Percentiles rank a stretch among this genome's conserved stretches.
Conservation (phyloP, 2,113 vertebrate genomes). For the Sarotherodon lohbergeri region DNA sequence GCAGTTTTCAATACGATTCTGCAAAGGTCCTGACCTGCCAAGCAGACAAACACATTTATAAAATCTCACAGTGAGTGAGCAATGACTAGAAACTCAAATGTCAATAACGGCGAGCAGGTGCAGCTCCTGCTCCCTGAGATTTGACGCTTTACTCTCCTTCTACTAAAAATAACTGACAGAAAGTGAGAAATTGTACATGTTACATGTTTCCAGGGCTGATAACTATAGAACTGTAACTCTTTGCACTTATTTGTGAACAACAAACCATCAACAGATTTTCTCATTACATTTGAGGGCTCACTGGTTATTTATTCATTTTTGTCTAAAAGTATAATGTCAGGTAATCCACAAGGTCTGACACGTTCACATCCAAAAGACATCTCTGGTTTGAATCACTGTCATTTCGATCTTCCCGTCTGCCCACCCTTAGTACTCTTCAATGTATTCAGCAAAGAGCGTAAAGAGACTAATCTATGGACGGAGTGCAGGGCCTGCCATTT, state of each 20-base stretch:
- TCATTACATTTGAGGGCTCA: not conserved
- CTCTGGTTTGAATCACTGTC: conserved; percentile 1
- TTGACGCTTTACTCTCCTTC: not conserved
- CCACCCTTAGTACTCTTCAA: not conserved
- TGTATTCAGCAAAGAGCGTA: not conserved
- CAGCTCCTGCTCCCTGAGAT: not conserved
- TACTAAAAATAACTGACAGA: not conserved
- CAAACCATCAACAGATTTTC: not conserved
- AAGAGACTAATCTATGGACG: conserved; percentile 13
- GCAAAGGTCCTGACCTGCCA: not conserved
- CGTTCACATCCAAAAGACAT: not conserved
- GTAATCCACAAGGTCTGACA: not conserved
- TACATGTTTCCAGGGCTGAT: too few species aligned
- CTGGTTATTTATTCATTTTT: not conserved
- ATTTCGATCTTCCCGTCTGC: not conserved
- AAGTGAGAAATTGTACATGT: not conserved
- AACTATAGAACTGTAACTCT: not conserved
- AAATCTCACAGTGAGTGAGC: not conserved
- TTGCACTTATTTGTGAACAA: not conserved
- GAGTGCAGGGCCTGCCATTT: conserved; percentile 11
- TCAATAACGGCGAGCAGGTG: not conserved
- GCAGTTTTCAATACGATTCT: not conserved
- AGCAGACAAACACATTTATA: not conserved
- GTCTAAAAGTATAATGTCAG: not conserved
- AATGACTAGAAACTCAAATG: not conserved